Conservation (phyloP, 2,888 invertebrate species). For the Cataglyphis livida region DNA sequence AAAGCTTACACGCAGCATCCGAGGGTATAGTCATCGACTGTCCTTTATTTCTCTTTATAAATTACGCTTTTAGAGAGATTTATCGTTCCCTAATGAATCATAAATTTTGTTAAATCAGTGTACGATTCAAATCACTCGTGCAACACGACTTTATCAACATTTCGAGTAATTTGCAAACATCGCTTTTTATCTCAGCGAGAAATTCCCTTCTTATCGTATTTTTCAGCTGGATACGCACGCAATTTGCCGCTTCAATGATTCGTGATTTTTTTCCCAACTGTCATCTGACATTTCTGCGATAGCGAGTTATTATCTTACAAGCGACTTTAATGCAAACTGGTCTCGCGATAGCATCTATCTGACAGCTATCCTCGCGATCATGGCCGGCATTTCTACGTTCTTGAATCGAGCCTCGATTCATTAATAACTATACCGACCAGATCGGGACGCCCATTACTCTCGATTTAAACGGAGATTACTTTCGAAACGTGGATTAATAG, state of each 20-base stretch:
- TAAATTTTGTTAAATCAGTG: background rate
- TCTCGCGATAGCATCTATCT: constrained; percentile 59
- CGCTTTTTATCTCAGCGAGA: background rate
- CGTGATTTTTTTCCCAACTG: constrained; percentile 8
- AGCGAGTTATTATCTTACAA: constrained; percentile 55
- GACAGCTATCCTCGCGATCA: constrained; percentile 50
- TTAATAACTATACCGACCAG: constrained; percentile 65
- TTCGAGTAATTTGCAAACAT: background rate
- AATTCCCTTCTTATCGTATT: background rate
- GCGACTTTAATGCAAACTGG: constrained; percentile 39
- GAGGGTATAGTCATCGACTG: background rate
- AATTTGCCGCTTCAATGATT: constrained; percentile 5
- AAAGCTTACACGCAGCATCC: background rate
- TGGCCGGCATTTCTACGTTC: constrained; percentile 47
- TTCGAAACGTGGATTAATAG: constrained; percentile 48
- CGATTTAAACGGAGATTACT: constrained; percentile 57
- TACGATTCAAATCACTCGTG: background rate
- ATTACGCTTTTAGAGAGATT: background rate
- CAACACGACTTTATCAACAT: background rate
- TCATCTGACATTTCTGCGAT: constrained; percentile 2
- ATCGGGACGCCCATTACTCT: constrained; percentile 52
- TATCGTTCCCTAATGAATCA: background rate
- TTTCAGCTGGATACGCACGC: background rate
- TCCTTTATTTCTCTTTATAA: background rate
- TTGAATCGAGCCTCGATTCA: constrained; percentile 58